Conservation (phyloP, 2,888 invertebrate species). For the Alloplasta piceator region DNA sequence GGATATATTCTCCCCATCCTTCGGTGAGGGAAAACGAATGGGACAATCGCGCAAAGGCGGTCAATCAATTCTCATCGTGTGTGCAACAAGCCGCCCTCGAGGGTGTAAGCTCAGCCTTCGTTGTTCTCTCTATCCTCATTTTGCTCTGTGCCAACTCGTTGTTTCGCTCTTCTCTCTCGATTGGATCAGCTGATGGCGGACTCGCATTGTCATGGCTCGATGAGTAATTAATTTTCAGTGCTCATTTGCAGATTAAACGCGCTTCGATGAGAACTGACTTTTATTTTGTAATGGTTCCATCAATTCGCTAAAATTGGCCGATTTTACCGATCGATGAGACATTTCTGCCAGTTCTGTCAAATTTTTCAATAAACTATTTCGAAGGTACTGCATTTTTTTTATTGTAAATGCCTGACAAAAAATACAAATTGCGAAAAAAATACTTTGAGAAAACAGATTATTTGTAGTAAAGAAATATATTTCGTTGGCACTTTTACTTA, state of each 20-base stretch:
- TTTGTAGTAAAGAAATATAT: too few relatives aligned
- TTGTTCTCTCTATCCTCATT: conserved; percentile 45
- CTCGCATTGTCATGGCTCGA: conserved; percentile 28
- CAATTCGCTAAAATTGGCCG: too few relatives aligned
- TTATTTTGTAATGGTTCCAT: too few relatives aligned
- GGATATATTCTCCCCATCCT: not conserved
- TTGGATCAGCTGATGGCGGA: conserved; percentile 49
- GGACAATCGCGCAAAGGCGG: conserved; percentile 62
- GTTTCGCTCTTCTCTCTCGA: conserved; percentile 47
- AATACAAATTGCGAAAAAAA: too few relatives aligned
- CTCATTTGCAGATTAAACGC: conserved; percentile 60
- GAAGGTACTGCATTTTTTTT: too few relatives aligned
- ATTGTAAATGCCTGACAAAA: too few relatives aligned
- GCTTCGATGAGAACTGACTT: conserved; percentile 18
- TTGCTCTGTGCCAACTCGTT: conserved; percentile 44
- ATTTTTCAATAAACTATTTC: too few relatives aligned
- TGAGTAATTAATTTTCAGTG: conserved; percentile 65
- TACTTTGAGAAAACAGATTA: too few relatives aligned
- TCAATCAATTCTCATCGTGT: conserved; percentile 65
- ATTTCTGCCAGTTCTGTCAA: too few relatives aligned
- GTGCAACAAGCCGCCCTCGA: conserved; percentile 65
- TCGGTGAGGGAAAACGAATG: conserved; percentile 49
- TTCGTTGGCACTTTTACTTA: too few relatives aligned
- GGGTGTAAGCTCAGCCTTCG: conserved; percentile 8
- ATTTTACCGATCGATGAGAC: too few relatives aligned